Evolutionary conservation across 2,797 vertebrate species (phyloP), one percentile per base, ranked within the genome.

Genomic region (Enoplosus armatus): DNA sequence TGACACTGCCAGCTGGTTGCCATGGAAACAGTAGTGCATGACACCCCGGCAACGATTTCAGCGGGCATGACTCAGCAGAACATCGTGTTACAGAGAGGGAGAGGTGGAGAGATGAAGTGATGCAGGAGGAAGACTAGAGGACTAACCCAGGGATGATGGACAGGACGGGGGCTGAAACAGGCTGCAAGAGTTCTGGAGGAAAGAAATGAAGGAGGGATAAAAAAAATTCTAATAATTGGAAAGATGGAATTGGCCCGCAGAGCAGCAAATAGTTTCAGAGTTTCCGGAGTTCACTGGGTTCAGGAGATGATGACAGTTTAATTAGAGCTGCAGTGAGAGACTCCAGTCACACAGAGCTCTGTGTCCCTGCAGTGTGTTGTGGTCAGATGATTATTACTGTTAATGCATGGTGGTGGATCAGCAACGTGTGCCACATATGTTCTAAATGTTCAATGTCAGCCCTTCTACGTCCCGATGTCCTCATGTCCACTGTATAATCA

Each of bases 31-130:
- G 75, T 65, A 79, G 88, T 79, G 72, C 77, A 77, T 75, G 89
- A 91, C 89, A 87, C 76, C 85, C 84, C 56, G 68, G 86, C 76
- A 85, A 84, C 75, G 3, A 77, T 59, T 91, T 87, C 66, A 75
- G 54, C 60, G 64, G 48, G 78, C 82, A 83, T 95, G 94, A 96
- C 85, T 94, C 93, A 90, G 93, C 94, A 93, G 79, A 92, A 93
- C 60, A 51, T 31, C 1, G 27, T 68, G 73, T 70, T 48, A 71
- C 20, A 29, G 22, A 62, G 5, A 51, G 27, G 27, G 47, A 16
- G 71, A 33, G 61, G 33, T 26, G 62, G 69, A 58, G 61, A 53
- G 24, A 58, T 55, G 53, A 53, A 72, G 63, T 10, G 64, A 51
- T 27, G 64, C 29, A 60, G 45, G 29, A 45, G 31, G 66, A 47